Base-by-base conservation (phyloP, 2,888 invertebrate species). In the Dryococelus australis region DNA sequence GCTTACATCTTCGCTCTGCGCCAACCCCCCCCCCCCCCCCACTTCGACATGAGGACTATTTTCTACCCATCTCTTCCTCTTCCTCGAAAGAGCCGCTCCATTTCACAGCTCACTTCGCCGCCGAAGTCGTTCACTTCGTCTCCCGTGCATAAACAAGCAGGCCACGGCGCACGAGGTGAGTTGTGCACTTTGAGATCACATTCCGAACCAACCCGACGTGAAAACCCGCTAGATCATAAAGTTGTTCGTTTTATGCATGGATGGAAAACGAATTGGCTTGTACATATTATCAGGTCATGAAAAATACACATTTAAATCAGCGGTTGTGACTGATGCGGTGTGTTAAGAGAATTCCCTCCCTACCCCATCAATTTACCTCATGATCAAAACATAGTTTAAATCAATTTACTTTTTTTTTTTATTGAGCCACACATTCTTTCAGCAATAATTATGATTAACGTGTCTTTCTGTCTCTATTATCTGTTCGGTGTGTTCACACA, bases 51-150 rank as follows among this genome's bases (percentile, higher is more conserved):
- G 51, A 20, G 51, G 20, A 20, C 51, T 8, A 65, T 65, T n/a
- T 65, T 65, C 65, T 6, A 47, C 47, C 47, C 47, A 16, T 47
- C 47, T 47, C 47, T 24, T 65, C 65, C 65, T n/a, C 65, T 65
- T n/a, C 13, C 13, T n/a, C 20, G 65, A 24, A 24, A 8, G 24
- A n/a, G 65, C 8, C 65, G 16, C 47, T 47, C 65, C 65, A 65
- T 65, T 65, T 65, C 65, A 65, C 65, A 65, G 65, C 65, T 65
- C 65, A 65, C 65, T 65, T 65, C 65, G n/a, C 65, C 65, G 65
- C 24, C 65, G 24, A 65, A 65, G 65, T 16, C 65, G 65, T n/a
- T 20, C 8, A 8, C 12, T 47, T 16, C 47, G 47, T 47, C 47
- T 47, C 12, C 47, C 47, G 16, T 6, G 47, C 65, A 24, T 24